Conservation (phyloP, 1,140 invertebrate species). For the Drosophila arizonae region DNA sequence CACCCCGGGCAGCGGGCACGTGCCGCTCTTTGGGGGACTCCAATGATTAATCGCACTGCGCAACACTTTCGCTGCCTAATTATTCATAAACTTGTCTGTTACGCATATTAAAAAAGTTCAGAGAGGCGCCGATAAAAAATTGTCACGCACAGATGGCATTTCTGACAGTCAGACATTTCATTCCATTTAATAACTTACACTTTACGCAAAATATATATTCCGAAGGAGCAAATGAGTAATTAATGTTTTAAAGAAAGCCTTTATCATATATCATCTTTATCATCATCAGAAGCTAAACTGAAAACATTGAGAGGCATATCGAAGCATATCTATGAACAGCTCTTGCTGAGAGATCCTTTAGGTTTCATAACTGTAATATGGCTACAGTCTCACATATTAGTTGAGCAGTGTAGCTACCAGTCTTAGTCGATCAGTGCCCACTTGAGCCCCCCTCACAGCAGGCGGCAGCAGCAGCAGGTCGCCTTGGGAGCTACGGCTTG, state of each 20-base stretch:
- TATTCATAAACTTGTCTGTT: conserved; percentile 73
- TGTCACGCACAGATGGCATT: conserved; percentile 42
- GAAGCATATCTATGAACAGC: too few species aligned
- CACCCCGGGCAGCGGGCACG: conserved; percentile 26
- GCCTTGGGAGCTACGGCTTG: conserved; percentile 43
- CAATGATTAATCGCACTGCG: conserved; percentile 64
- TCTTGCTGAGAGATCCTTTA: too few species aligned
- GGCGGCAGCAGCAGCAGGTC: conserved; percentile 32
- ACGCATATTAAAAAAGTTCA: conserved; percentile 70
- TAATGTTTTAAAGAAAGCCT: conserved; percentile 49
- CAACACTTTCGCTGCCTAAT: conserved; percentile 57
- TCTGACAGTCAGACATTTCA: conserved; percentile 54
- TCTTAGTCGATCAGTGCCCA: not conserved
- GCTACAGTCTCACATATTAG: too few species aligned
- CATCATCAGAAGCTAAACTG: too few species aligned
- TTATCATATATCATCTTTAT: too few species aligned
- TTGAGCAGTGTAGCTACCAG: conserved; percentile 1
- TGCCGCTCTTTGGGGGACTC: conserved; percentile 18
- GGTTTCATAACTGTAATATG: too few species aligned
- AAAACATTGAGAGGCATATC: too few species aligned
- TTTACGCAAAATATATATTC: not conserved
- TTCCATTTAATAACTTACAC: conserved; percentile 49
- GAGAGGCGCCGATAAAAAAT: conserved; percentile 43
- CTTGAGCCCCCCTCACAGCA: not conserved
- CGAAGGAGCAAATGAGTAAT: conserved; percentile 29